These are phyloP conservation scores for Spilogale gracilis DNA, from an alignment of 2,113 vertebrate species.

Conservation along the genomic window DNA sequence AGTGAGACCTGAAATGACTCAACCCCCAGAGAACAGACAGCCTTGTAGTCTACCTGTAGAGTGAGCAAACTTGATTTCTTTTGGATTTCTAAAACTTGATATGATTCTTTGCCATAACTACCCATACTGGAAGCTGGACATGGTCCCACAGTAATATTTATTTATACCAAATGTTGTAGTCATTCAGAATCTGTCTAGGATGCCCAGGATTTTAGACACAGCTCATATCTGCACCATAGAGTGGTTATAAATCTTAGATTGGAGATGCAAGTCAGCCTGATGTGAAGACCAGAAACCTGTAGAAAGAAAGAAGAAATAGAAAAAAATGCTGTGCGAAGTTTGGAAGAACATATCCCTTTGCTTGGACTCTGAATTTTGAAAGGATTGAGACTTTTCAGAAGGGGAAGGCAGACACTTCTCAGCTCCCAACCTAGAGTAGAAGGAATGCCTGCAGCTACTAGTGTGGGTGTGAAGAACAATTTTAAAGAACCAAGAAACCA, in stretches of 20 bases:
- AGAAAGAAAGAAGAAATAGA: neutral
- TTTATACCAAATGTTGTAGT: constrained; percentile 28
- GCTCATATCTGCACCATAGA: neutral
- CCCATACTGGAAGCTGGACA: neutral
- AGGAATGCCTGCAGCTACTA: neutral
- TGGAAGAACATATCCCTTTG: neutral
- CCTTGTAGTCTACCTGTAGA: neutral
- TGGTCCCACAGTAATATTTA: neutral
- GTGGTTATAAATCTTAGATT: neutral
- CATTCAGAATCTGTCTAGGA: constrained; percentile 10
- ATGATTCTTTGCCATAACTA: constrained; percentile 20
- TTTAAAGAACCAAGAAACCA: neutral
- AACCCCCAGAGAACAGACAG: neutral
- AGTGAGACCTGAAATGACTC: neutral
- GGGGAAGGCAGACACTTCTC: neutral
- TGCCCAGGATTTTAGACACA: constrained; percentile 7
- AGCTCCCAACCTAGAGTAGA: neutral
- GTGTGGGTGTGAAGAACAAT: neutral
- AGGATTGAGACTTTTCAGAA: neutral
- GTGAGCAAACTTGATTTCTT: neutral
- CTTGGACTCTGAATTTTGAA: constrained; percentile 34
- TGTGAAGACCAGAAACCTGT: neutral
- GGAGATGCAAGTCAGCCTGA: neutral
- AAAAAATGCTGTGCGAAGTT: neutral
- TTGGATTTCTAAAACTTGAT: constrained; percentile 11